Conservation (phyloP, 2,888 invertebrate species). For the Eupithecia inturbata region DNA sequence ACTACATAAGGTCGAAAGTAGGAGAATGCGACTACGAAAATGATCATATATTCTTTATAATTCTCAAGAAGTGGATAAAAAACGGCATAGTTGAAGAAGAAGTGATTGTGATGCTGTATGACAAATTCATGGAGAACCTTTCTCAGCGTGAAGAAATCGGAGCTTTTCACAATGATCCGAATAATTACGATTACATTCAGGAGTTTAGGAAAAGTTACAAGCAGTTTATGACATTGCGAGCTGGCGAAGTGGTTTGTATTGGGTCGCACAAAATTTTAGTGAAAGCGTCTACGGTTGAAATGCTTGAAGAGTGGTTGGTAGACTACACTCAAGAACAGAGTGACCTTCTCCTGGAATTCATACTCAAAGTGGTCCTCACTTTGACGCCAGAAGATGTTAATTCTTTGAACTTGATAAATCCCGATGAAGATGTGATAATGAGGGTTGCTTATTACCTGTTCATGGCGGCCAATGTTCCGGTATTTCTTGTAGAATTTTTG, state of each 20-base stretch:
- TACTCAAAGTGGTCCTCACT: conserved; percentile 16
- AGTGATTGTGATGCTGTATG: conserved; percentile 24
- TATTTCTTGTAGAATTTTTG: not conserved
- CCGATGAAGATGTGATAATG: conserved; percentile 26
- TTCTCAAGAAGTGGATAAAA: conserved; percentile 29
- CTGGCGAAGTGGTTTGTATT: conserved; percentile 18
- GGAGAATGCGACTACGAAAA: conserved; percentile 28
- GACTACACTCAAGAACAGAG: conserved; percentile 15
- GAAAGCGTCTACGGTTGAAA: conserved; percentile 19
- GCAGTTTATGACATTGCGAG: conserved; percentile 14
- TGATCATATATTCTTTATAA: conserved; percentile 18
- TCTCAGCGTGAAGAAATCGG: conserved; percentile 17
- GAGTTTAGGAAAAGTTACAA: conserved; percentile 35
- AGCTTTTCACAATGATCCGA: conserved; percentile 26
- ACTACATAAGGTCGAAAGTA: conserved; percentile 31
- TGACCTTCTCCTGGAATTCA: conserved; percentile 22
- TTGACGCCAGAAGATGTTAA: conserved; percentile 15
- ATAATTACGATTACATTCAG: conserved; percentile 26
- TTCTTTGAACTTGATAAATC: conserved; percentile 19
- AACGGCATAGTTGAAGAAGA: conserved; percentile 39
- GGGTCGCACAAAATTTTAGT: conserved; percentile 20
- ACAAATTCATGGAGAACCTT: conserved; percentile 10
- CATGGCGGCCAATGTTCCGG: not conserved
- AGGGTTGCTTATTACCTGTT: conserved; percentile 19
- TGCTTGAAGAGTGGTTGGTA: conserved; percentile 15